These are phyloP conservation scores for Eupithecia inturbata DNA, from an alignment of 2,888 invertebrate genomes.

Conservation along the genomic window DNA sequence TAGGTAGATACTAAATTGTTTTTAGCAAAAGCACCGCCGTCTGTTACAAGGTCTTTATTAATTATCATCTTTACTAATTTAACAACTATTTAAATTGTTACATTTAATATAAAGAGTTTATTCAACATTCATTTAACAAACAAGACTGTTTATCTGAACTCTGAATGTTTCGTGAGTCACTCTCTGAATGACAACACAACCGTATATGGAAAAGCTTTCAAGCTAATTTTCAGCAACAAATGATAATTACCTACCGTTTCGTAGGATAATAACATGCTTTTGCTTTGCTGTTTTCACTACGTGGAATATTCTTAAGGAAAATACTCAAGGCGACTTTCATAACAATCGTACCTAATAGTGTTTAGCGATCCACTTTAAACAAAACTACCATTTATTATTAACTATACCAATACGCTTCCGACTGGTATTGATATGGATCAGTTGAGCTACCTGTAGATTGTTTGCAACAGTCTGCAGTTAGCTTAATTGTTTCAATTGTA, in stretches of 20 bases:
- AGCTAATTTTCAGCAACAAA: conserved; percentile 14
- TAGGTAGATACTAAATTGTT: too few relatives aligned
- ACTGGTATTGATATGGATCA: too few relatives aligned
- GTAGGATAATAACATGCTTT: background rate
- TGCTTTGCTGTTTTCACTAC: background rate
- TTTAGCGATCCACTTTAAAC: too few relatives aligned
- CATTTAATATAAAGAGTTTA: background rate
- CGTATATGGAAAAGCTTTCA: conserved; percentile 9
- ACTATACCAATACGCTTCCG: too few relatives aligned
- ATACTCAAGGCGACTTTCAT: too few relatives aligned
- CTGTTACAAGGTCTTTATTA: too few relatives aligned
- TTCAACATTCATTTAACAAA: background rate
- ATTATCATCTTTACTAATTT: background rate
- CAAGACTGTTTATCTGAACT: conserved; percentile 1
- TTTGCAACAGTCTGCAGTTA: too few relatives aligned
- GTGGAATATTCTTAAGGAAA: background rate
- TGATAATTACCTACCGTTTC: conserved; percentile 7
- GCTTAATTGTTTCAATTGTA: too few relatives aligned
- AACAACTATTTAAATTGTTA: background rate
- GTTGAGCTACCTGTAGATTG: too few relatives aligned
- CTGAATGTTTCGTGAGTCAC: conserved; percentile 23
- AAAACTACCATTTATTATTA: too few relatives aligned
- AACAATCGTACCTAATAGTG: too few relatives aligned
- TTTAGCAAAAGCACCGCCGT: too few relatives aligned
- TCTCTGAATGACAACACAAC: conserved; percentile 30